Conservation (phyloP, 2,113 vertebrate genomes). For the Nestor notabilis region DNA sequence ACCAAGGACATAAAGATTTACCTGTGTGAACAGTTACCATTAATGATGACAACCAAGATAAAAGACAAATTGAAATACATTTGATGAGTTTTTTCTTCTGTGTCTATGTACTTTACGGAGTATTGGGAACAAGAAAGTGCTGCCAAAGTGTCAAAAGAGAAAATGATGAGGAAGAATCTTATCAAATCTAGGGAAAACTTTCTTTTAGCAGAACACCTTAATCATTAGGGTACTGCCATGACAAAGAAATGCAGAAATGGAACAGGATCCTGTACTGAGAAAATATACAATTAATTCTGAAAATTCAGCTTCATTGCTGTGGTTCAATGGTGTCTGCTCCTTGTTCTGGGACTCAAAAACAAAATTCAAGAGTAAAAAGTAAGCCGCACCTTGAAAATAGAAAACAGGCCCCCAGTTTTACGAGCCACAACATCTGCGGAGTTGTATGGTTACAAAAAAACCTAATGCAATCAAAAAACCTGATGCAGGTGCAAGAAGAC, state of each 20-base stretch:
- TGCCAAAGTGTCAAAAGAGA: background rate
- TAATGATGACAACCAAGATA: conserved; percentile 7
- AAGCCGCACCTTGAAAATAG: background rate
- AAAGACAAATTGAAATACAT: conserved; percentile 6
- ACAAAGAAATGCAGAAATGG: background rate
- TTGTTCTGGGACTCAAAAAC: background rate
- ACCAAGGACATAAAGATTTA: background rate
- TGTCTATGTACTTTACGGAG: background rate
- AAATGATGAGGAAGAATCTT: background rate
- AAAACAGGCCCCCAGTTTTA: background rate
- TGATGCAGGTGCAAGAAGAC: background rate
- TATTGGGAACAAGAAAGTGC: background rate
- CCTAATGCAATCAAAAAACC: background rate
- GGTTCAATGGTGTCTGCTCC: background rate
- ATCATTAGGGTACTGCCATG: background rate
- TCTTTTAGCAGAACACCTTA: background rate
- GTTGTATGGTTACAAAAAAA: background rate
- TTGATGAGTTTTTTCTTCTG: background rate
- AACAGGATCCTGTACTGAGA: background rate
- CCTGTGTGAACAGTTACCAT: background rate
- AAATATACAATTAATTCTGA: background rate
- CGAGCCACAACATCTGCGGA: background rate
- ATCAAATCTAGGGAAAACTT: background rate
- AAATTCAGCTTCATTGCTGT: background rate
- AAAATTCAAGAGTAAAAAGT: background rate